Evolutionary conservation across 2,888 invertebrate species (phyloP).

Genomic region (Phlogophora meticulosa): DNA sequence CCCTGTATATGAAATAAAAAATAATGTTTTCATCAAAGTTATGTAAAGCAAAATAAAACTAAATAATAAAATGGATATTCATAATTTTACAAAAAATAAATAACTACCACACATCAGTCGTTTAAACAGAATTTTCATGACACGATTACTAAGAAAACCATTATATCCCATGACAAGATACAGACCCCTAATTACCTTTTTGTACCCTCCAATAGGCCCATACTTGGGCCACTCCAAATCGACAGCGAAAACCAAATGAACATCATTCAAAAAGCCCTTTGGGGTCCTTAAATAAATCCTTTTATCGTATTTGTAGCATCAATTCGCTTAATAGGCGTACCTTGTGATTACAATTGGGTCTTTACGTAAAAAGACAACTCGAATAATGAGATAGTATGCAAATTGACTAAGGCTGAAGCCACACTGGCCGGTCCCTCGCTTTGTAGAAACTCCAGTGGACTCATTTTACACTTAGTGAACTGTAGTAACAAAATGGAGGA

Average conservation of each 20-base stretch:
- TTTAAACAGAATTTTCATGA: not conserved
- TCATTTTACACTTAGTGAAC: too few species aligned
- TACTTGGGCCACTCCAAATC: constrained; percentile 57
- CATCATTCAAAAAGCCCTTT: constrained; percentile 68
- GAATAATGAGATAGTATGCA: constrained; percentile 43
- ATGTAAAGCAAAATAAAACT: too few species aligned
- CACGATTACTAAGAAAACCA: not conserved
- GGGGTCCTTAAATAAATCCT: constrained; percentile 70
- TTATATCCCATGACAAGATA: not conserved
- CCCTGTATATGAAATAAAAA: too few species aligned
- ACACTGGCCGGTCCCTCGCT: not conserved
- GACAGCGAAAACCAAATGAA: constrained; percentile 70
- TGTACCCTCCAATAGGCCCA: not conserved
- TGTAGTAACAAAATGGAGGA: too few species aligned
- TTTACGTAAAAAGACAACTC: constrained; percentile 47
- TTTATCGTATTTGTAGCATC: constrained; percentile 72
- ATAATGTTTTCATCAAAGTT: too few species aligned
- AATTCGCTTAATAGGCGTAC: constrained; percentile 63
- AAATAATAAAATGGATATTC: too few species aligned
- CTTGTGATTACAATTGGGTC: constrained; percentile 59
- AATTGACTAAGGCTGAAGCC: constrained; percentile 26
- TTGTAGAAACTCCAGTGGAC: too few species aligned
- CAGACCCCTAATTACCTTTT: not conserved
- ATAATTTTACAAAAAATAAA: too few species aligned
- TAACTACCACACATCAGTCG: not conserved